These are phyloP conservation scores for Dynastes grantii DNA, from an alignment of 2,888 invertebrate genomes.

Conservation along the genomic window DNA sequence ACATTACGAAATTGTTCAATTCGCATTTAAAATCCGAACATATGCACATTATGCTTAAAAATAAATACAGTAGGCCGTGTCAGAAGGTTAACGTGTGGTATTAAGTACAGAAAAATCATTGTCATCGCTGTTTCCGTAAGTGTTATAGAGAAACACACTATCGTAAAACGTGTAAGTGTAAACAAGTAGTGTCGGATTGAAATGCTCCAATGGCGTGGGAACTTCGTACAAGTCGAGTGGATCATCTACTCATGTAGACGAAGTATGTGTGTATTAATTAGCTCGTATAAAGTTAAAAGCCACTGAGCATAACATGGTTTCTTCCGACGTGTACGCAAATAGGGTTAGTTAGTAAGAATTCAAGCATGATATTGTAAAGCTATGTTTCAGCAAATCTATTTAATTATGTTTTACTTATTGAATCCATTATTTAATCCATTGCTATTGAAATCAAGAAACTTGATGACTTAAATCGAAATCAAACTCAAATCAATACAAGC, in stretches of 20 bases:
- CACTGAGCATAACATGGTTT: no score
- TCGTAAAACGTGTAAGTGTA: slow-evolving; percentile 11
- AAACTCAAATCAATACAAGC: no score
- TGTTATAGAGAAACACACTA: not conserved
- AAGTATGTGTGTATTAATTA: no score
- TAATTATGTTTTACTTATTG: no score
- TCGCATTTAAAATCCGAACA: not conserved
- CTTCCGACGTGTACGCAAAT: no score
- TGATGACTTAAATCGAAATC: no score
- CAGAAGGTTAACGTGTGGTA: slow-evolving; percentile 15
- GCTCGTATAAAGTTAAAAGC: no score
- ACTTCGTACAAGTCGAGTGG: not conserved
- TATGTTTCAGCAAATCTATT: no score
- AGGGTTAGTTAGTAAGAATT: no score
- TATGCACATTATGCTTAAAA: not conserved
- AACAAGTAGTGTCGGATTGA: not conserved
- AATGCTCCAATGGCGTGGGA: slow-evolving; percentile 18
- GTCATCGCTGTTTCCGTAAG: not conserved
- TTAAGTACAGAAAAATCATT: not conserved
- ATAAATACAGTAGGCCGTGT: slow-evolving; percentile 11
- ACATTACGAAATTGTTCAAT: not conserved
- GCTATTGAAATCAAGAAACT: no score
- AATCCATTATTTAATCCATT: no score
- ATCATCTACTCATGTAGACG: not conserved
- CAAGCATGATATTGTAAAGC: no score